Percentiles rank a stretch among this genome's conserved stretches.
These are phyloP conservation scores for Centropristis striata DNA, from an alignment of 2,113 vertebrate genomes.

Conservation along the genomic window DNA sequence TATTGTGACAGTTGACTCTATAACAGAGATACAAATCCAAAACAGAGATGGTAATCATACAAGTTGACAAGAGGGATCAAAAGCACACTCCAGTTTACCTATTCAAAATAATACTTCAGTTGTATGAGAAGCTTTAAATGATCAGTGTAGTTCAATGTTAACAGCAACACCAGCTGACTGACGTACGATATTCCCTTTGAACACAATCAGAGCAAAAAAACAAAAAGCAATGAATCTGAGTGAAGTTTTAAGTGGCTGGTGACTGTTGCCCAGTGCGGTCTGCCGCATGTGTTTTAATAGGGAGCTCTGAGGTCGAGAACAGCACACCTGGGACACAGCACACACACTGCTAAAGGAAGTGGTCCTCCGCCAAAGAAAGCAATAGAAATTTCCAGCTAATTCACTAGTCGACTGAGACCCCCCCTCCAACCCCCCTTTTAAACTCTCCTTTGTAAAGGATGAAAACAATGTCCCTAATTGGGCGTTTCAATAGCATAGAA, in stretches of 20 bases:
- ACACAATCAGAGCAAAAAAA: conserved; percentile 52
- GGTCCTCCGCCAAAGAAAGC: conserved; percentile 88
- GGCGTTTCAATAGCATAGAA: conserved; percentile 74
- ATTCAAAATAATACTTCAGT: background rate
- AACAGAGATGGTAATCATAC: background rate
- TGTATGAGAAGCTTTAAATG: background rate
- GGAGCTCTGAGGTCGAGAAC: conserved; percentile 85
- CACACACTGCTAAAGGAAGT: conserved; percentile 87
- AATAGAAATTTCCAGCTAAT: conserved; percentile 90
- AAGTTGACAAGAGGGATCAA: background rate
- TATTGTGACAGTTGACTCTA: background rate
- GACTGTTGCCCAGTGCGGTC: conserved; percentile 76
- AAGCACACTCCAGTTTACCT: background rate
- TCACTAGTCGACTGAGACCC: conserved; percentile 77
- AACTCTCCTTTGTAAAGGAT: conserved; percentile 29
- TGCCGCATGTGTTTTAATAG: conserved; percentile 85
- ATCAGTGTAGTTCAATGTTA: background rate
- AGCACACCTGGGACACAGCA: conserved; percentile 89
- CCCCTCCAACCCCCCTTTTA: conserved; percentile 43
- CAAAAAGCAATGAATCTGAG: conserved; percentile 49
- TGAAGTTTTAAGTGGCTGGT: conserved; percentile 78
- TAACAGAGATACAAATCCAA: background rate
- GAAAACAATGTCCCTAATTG: conserved; percentile 70
- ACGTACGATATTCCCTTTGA: conserved; percentile 30
- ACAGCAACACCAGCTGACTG: conserved; percentile 9